Evolutionary conservation across 2,113 vertebrate genomes (phyloP).

Genomic region (Halcyon malimbica): DNA sequence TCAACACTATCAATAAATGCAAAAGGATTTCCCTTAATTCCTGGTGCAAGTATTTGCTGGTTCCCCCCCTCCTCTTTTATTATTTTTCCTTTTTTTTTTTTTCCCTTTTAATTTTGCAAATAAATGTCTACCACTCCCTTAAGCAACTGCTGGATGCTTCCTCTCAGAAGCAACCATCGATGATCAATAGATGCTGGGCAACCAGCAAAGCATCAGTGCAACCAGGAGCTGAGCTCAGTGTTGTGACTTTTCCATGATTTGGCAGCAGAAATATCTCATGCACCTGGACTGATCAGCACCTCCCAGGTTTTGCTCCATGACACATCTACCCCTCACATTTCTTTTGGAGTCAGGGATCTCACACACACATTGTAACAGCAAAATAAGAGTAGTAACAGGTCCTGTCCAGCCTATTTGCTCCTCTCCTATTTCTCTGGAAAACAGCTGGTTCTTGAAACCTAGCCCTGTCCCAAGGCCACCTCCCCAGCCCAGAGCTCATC

Average conservation of each 20-base stretch:
- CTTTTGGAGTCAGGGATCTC: background rate
- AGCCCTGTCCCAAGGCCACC: background rate
- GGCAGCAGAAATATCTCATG: background rate
- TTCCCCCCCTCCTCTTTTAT: rapidly evolving
- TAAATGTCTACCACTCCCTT: background rate
- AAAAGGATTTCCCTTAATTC: background rate
- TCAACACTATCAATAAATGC: background rate
- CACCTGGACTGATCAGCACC: background rate
- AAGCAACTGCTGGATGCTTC: background rate
- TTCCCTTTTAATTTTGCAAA: background rate
- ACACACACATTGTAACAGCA: background rate
- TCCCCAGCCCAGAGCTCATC: background rate
- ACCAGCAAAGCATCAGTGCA: background rate
- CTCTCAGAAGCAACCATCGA: rapidly evolving
- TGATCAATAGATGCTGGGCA: background rate
- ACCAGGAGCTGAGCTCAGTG: background rate
- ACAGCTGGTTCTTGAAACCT: background rate
- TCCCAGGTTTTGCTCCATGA: background rate
- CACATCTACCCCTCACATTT: background rate
- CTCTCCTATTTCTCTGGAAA: background rate
- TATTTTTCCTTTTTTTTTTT: background rate
- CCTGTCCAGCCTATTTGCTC: background rate
- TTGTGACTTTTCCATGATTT: rapidly evolving
- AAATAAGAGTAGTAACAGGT: background rate
- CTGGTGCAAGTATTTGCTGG: background rate